Evolutionary conservation across 2,113 vertebrate species (phyloP), one percentile per base, ranked within the genome.

Genomic region (Antigone vipio): DNA sequence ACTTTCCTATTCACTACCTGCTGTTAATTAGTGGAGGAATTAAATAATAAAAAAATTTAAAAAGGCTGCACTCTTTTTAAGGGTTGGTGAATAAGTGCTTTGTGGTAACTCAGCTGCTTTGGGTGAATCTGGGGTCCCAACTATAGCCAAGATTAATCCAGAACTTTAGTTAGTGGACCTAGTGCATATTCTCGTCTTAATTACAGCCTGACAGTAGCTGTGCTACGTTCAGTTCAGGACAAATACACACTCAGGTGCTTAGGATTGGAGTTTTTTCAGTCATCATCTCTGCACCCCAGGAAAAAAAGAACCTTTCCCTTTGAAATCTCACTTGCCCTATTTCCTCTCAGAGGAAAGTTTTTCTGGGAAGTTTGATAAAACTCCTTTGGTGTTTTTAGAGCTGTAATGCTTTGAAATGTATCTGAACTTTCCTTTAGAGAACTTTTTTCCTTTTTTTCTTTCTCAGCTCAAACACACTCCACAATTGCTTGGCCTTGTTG

Each of bases 21-120:
- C 96, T 97, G 97, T 89, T 98, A 98, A 98, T 98, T 98, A 97
- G 93, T 38, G 84, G 74, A 95, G 52, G 78, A 97, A 93, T 91
- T 85, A 91, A 94, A 95, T 92, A 96, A 90, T 76, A 56, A 85
- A 63, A 3, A 8, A 38, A 11, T 9, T 49, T 49, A 5, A 44
- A 29, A 47, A 50, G 80, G 78, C 84, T 40, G 59, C 55, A 80
- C 92, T 92, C 80, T 63, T 88, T 93, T 72, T 71, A 62, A 80
- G 67, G 11, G 9, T 24, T 80, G 50, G 55, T 91, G 87, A 92
- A 60, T 91, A 76, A 60, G 24, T 78, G 79, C 56, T 94, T 85
- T 88, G 76, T 77, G 92, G 76, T 79, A 95, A 49, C 62, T 64
- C 62, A 52, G 77, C 44, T 91, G 52, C 44, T 93, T 75, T 6